A percentile compares a stretch with the other conserved stretches of the same genome.
Conservation (phyloP, 2,113 vertebrate genomes). For the Syrrhaptes paradoxus region DNA sequence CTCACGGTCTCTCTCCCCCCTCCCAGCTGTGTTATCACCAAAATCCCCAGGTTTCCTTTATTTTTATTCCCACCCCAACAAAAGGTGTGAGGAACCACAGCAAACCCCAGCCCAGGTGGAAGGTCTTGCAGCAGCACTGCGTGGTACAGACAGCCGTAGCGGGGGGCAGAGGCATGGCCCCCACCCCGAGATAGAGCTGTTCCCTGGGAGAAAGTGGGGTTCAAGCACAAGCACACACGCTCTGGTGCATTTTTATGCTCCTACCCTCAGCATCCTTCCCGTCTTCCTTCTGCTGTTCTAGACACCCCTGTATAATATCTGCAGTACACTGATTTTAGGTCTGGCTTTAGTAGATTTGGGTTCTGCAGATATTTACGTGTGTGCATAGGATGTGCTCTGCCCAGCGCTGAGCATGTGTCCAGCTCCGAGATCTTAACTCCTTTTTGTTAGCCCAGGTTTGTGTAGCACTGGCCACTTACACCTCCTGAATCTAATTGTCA, state of each 20-base stretch:
- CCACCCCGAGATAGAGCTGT: not conserved
- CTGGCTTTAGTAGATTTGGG: not conserved
- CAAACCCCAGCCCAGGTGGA: not conserved
- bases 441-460: not conserved
- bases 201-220: not conserved
- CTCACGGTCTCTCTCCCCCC: accelerated
- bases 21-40: not conserved
- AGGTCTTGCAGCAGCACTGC: not conserved
- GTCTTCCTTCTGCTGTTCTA: not conserved
- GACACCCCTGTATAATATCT: not conserved
- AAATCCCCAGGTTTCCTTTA: not conserved
- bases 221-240: not conserved
- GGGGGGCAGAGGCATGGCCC: not conserved
- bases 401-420: too few species aligned
- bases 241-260: not conserved
- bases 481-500: not conserved
- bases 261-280: not conserved
- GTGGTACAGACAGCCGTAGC: not conserved
- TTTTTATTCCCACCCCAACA: not conserved
- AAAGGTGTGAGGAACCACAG: not conserved
- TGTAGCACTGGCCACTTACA: not conserved
- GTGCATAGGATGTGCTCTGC: not conserved
- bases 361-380: not conserved
- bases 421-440: not conserved
- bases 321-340: not conserved